Evolutionary conservation across 2,113 vertebrate genomes (phyloP), one percentile per base, ranked within the genome.

Genomic region (Elephas maximus): DNA sequence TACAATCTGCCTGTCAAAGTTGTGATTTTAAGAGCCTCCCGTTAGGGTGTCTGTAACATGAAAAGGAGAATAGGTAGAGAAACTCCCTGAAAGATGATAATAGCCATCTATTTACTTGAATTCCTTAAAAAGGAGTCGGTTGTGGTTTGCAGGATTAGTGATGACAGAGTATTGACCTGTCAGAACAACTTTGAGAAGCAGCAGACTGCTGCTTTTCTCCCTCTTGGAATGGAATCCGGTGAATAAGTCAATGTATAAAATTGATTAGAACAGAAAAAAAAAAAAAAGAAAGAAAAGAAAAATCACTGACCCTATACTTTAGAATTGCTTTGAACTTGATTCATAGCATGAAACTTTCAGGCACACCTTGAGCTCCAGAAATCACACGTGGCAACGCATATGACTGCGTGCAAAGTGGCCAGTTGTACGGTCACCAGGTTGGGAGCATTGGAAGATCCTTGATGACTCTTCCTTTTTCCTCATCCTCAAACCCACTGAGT

Each of bases 151-250:
- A 37, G 0, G 21, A 1, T 97, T 8, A 65, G 5, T 5, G 3
- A 79, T 89, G 95, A 94, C 73, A n/a, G 88, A 84, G 82, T 2
- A n/a, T 83, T 95, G 96, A 95, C 93, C 92, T 90, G 91, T 84
- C 94, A 89, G 78, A 80, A 51, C 33, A 82, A 93, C 79, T 94
- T 69, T 5, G 94, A 97, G 97, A 94, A 77, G 92, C 20, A 92
- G 73, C 37, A 81, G 53, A 92, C 63, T 60, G 37, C 53, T 82
- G 71, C 83, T 45, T 44, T 80, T 65, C 41, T 77, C 44, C 7
- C 62, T 93, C 48, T 37, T 57, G 37, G 37, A 37, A 37, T 48
- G 85, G 62, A 95, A 90, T 69, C 41, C 0, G 1, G 63, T 5
- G 23, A 57, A 28, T 37, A 73, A 93, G 90, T 95, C 92, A 41